Evolutionary conservation across 2,888 invertebrate genomes (phyloP).

Genomic region (Macaria liturata): DNA sequence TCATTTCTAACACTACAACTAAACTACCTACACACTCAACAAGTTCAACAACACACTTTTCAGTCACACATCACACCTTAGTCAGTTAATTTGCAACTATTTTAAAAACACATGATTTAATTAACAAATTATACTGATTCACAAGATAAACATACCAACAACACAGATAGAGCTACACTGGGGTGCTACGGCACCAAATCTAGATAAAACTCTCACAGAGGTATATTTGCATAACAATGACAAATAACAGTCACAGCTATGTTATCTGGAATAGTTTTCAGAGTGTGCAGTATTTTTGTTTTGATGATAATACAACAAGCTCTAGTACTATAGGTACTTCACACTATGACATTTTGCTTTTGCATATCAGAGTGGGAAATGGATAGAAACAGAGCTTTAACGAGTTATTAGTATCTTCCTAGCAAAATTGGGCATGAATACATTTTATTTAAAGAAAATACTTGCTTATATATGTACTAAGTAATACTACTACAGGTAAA

Average conservation of each 20-base stretch:
- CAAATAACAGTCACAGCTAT: slow-evolving; percentile 5
- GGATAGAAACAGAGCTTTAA: not conserved
- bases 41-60: no score
- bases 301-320: not conserved
- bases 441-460: no score
- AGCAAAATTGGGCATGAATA: no score
- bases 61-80: no score
- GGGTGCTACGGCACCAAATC: slow-evolving; percentile 1
- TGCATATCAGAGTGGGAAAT: not conserved
- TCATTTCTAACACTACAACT: no score
- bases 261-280: slow-evolving; percentile 4
- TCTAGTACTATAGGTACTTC: no score
- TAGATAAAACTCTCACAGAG: slow-evolving; percentile 15
- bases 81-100: no score
- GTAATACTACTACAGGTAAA: not conserved
- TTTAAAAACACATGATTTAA: no score
- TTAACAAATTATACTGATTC: slow-evolving; percentile 1
- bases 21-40: no score
- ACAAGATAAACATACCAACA: slow-evolving; percentile 14
- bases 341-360: no score
- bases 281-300: slow-evolving; percentile 1
- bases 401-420: no score
- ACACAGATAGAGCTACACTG: slow-evolving; percentile 15
- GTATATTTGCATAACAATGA: slow-evolving; percentile 22
- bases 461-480: no score